Evolutionary conservation across 1,140 invertebrate species (phyloP).

Genomic region (Drosophila elegans): DNA sequence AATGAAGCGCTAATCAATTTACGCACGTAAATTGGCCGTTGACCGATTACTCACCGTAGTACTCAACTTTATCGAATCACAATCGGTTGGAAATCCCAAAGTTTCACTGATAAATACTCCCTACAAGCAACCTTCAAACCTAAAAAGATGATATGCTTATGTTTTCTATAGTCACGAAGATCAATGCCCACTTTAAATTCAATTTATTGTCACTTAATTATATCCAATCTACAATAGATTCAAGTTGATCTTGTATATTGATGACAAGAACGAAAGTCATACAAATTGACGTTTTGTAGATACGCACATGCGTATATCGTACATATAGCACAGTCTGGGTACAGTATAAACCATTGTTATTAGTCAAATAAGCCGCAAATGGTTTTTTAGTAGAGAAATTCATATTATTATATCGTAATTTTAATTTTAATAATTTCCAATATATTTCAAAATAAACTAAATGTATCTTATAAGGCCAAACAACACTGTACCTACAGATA

Average conservation of each 20-base stretch:
- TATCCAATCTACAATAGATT: constrained; percentile 19
- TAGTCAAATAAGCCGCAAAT: too few species aligned
- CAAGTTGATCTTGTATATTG: constrained; percentile 15
- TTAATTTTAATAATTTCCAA: too few species aligned
- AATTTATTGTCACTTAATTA: constrained; percentile 61
- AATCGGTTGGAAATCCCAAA: constrained; percentile 4
- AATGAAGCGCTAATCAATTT: constrained; percentile 14
- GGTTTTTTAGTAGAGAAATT: too few species aligned
- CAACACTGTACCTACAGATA: constrained; percentile 21
- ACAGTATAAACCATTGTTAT: background rate
- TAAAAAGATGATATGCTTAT: background rate
- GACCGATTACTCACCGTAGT: constrained; percentile 6
- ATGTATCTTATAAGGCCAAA: background rate
- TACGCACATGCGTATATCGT: constrained; percentile 6
- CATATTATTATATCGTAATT: too few species aligned
- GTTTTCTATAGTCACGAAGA: constrained; percentile 18
- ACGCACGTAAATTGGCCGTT: constrained; percentile 10
- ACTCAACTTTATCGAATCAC: constrained; percentile 1
- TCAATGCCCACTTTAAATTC: constrained; percentile 45
- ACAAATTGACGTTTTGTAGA: background rate
- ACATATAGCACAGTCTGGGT: background rate
- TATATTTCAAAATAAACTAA: too few species aligned
- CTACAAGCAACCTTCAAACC: background rate
- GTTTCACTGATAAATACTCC: constrained; percentile 2
- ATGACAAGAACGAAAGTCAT: constrained; percentile 29